These are phyloP conservation scores for Semaprochilodus insignis DNA, from an alignment of 2,797 vertebrate species.

Conservation along the genomic window DNA sequence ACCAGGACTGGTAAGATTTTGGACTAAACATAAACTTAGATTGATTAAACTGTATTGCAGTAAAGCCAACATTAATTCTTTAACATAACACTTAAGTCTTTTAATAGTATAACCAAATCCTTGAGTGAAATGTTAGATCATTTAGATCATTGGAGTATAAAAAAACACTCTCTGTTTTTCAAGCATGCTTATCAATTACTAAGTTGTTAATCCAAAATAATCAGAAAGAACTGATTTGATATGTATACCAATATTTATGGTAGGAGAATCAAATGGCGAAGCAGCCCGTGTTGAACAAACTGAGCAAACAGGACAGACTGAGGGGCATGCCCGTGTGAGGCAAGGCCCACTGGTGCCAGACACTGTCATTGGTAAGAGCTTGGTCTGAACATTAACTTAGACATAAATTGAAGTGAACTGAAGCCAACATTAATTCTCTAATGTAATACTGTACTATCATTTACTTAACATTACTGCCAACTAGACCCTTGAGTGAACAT, in stretches of 20 bases:
- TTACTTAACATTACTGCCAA: not conserved
- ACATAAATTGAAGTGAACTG: not conserved
- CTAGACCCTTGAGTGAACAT: not conserved
- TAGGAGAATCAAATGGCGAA: constrained; percentile 66
- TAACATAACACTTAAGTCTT: not conserved
- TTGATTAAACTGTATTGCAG: not conserved
- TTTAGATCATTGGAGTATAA: too few species aligned
- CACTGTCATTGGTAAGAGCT: constrained; percentile 71
- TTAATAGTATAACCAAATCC: not conserved
- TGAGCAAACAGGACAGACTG: constrained; percentile 50
- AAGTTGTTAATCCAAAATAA: not conserved
- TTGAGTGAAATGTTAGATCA: not conserved
- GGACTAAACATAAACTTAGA: constrained; percentile 50
- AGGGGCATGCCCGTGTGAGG: constrained; percentile 55
- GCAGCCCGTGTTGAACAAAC: constrained; percentile 57
- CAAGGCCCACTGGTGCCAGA: constrained; percentile 62
- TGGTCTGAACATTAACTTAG: constrained; percentile 51
- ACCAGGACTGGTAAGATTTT: constrained; percentile 71
- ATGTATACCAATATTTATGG: constrained; percentile 57
- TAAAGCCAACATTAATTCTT: not conserved
- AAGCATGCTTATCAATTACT: too few species aligned
- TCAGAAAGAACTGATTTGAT: constrained; percentile 1
- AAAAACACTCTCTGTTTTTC: too few species aligned
- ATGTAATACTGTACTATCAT: not conserved
- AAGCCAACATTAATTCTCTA: not conserved